Base-by-base conservation (phyloP, 1,140 invertebrate species). In the Stegodyphus dumicola region DNA sequence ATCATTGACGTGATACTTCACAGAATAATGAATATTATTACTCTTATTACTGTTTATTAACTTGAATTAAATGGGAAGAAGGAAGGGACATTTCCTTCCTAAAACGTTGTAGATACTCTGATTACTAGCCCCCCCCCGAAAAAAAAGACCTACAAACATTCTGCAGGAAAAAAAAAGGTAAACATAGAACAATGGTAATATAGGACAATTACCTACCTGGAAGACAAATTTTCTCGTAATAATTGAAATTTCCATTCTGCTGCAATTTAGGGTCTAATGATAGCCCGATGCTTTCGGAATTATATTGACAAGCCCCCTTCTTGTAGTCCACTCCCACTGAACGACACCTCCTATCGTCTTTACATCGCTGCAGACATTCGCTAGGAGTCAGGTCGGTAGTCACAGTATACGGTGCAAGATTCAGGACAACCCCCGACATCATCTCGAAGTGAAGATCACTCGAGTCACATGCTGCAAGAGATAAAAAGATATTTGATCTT, bases 181-280 rank as follows among this genome's bases (percentile, higher is more conserved):
- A n/a, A 33, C 33, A 33, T 33, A 33, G 33, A 33, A 33, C 33
- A 33, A 33, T 33, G 33, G 3, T 33, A 33, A 33, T 33, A 3
- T 33, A 33, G 33, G 33, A 15, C 13, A 67, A 4, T n/a, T 18
- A 75, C 60, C 70, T 71, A 87, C 85, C 85, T 60, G 75, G 74
- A 6, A 88, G 60, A 48, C 87, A 88, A n/a, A 83, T 78, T 75
- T 88, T 88, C 17, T 87, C 87, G 51, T 86, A 88, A 51, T 87
- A 88, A 56, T 88, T 84, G 18, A 86, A 87, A 52, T 74, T 77
- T n/a, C 69, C 73, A 75, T 78, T 83, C 13, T 74, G 49, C 51
- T 75, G 48, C 4, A 88, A 33, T 52, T 83, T 56, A 6, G 52
- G 54, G 2, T 85, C 77, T 5, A 66, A 56, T 11, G 56, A 11